A percentile compares a stretch with the other conserved stretches of the same genome.
Conservation (phyloP, 2,113 vertebrate genomes). For the Upupa epops region DNA sequence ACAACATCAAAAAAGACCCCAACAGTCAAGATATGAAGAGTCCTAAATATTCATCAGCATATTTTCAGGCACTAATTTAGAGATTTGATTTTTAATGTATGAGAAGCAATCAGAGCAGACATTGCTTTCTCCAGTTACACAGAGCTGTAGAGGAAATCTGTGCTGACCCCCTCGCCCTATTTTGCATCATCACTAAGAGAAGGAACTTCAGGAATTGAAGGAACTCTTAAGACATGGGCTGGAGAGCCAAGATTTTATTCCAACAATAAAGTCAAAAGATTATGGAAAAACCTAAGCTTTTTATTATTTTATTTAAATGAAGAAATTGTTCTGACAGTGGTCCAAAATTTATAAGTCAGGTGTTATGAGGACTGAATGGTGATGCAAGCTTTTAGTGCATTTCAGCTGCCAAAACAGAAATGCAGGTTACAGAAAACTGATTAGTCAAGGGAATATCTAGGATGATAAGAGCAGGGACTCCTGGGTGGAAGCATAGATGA, state of each 20-base stretch:
- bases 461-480: background rate
- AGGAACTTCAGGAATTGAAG: background rate
- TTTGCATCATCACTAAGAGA: background rate
- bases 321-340: background rate
- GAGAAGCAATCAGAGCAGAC: background rate
- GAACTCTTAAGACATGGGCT: background rate
- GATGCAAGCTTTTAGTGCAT: slow-evolving; percentile 5
- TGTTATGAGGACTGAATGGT: background rate
- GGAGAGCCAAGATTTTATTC: background rate
- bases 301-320: background rate
- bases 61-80: background rate
- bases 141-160: background rate
- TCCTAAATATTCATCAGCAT: background rate
- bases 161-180: background rate
- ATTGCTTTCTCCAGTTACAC: background rate
- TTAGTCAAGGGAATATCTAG: slow-evolving; percentile 17
- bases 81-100: background rate
- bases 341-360: background rate
- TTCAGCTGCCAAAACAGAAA: slow-evolving; percentile 14
- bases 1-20: background rate
- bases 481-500: background rate
- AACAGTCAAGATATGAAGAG: background rate
- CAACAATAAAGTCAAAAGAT: background rate
- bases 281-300: background rate
- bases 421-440: background rate